A percentile compares a stretch with the other conserved stretches of the same genome.
Conservation (phyloP, 2,888 invertebrate genomes). For the Sphaerophoria taeniata region DNA sequence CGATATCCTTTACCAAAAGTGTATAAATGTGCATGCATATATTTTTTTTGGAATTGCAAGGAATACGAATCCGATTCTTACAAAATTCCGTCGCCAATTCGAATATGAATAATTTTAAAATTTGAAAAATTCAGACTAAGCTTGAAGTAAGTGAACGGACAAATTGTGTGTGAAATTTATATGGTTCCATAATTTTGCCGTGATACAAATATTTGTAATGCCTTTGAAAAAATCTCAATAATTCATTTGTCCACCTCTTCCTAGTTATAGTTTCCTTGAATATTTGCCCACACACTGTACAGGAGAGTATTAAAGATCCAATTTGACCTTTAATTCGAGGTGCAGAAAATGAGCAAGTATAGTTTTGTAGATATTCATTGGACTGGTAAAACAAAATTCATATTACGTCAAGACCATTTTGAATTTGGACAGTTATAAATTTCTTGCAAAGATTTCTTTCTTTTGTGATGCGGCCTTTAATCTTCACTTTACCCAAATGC, state of each 20-base stretch:
- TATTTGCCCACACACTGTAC: not conserved
- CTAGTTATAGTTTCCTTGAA: slow-evolving; percentile 10
- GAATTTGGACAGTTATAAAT: too few relatives aligned
- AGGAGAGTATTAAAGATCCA: not conserved
- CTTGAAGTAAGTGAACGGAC: slow-evolving; percentile 66
- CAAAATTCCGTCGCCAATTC: not conserved
- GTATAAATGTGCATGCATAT: not conserved
- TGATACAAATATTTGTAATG: too few relatives aligned
- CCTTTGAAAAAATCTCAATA: slow-evolving; percentile 70
- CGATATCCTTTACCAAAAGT: slow-evolving; percentile 66
- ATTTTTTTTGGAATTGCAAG: slow-evolving; percentile 55
- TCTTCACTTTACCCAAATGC: slow-evolving; percentile 22
- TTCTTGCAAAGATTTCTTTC: too few relatives aligned
- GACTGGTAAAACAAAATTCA: too few relatives aligned
- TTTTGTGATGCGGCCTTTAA: too few relatives aligned
- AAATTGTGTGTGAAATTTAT: slow-evolving; percentile 38
- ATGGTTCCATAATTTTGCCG: slow-evolving; percentile 51
- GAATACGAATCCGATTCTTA: not conserved
- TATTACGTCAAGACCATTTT: too few relatives aligned
- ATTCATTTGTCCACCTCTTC: slow-evolving; percentile 67
- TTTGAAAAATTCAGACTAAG: slow-evolving; percentile 63
- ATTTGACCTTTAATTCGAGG: too few relatives aligned
- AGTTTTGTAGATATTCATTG: too few relatives aligned
- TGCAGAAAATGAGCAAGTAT: too few relatives aligned
- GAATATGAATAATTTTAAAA: slow-evolving; percentile 64